Evolutionary conservation across 2,888 invertebrate species (phyloP), one percentile per base, ranked within the genome.

Genomic region (Crematogaster levior): DNA sequence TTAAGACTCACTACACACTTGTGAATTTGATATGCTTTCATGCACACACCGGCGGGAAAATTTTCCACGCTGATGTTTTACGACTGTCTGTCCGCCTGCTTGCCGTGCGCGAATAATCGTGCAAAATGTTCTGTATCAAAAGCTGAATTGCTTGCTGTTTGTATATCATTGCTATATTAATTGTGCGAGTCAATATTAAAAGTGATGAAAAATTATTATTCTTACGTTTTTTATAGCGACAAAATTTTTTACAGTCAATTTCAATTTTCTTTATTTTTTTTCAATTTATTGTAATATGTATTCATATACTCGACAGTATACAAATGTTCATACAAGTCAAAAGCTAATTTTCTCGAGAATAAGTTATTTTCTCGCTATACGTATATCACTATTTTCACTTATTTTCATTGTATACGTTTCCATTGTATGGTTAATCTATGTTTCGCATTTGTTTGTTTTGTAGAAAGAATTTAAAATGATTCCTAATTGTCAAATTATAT

Each of bases 41-140:
- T 75, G n/a, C 18, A 37, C 37, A 27, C 46, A 6, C 34, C 18
- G 61, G 46, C n/a, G 51, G n/a, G 51, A 65, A 75, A 75, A 75
- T 75, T 75, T 75, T 65, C 65, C 65, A 75, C 53, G 65, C 75
- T 40, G 65, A 51, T 75, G 75, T 75, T 75, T 65, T 65, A 65
- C 66, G 75, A 65, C 40, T 51, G 27, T 18, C 51, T 75, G 51
- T 34, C 27, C 21, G 48, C 21, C 27, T 74, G 34, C 46, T 7
- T 63, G 63, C 63, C 43, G 12, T 37, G 27, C 10, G 27, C 48
- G 48, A 75, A 63, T 51, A 75, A 63, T 51, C 75, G 34, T 51
- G 37, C 40, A 18, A 63, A 74, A 74, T 43, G 40, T 37, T 74
- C 12, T 37, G n/a, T 37, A 63, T 37, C 24, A 40, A 15, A 24